Conservation (phyloP, 2,888 invertebrate genomes). For the Andrena camellia region DNA sequence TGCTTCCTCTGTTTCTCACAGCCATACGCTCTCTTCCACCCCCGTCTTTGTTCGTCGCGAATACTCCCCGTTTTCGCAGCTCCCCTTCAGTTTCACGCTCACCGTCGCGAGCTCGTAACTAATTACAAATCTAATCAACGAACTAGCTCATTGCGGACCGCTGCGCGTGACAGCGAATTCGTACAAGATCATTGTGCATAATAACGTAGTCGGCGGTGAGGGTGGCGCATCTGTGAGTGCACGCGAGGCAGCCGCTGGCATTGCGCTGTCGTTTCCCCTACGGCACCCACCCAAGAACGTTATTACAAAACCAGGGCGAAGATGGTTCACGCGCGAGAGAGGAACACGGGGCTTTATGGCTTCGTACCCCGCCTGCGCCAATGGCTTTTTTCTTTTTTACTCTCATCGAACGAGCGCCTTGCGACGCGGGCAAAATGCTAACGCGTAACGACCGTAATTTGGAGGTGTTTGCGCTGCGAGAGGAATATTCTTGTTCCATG, state of each 20-base stretch:
- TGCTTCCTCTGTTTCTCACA: neutral
- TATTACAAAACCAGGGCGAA: conserved; percentile 24
- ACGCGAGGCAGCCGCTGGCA: neutral
- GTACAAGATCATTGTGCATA: conserved; percentile 58
- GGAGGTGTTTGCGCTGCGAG: neutral
- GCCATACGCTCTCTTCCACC: neutral
- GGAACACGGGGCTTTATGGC: neutral
- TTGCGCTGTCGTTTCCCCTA: conserved; percentile 7
- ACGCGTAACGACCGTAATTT: conserved; percentile 10
- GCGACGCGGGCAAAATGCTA: neutral
- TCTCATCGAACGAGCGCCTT: neutral
- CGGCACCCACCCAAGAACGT: neutral
- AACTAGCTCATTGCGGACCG: conserved; percentile 53
- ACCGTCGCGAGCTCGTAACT: conserved; percentile 36
- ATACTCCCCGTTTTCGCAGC: conserved; percentile 24
- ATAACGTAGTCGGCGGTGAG: conserved; percentile 8
- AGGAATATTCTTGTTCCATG: neutral
- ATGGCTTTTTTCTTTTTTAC: neutral
- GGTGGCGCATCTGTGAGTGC: neutral
- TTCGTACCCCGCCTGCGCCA: neutral
- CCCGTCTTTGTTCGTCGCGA: neutral
- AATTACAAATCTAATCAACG: conserved; percentile 72
- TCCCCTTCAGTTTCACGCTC: conserved; percentile 27
- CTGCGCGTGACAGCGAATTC: conserved; percentile 53
- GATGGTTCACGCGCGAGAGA: neutral